phyloP scores from a whole-genome alignment of 2,888 invertebrate species.

The Andrena dorsata region DNA sequence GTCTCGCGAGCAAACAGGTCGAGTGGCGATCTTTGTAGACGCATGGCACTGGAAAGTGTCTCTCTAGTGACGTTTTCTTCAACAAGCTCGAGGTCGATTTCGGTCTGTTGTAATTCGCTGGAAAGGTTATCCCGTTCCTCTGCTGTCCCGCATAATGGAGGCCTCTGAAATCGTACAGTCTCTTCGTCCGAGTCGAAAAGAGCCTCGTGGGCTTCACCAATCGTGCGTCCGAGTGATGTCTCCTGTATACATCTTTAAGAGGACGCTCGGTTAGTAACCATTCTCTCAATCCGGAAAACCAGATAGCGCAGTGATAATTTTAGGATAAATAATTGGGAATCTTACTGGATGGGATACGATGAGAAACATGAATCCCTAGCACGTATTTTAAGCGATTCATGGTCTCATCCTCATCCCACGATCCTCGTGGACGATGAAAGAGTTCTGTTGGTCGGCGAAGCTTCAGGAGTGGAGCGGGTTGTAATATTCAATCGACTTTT shows the following conservation, averaged over 20 bases:
- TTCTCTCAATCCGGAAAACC: not conserved
- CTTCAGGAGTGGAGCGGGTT: not conserved
- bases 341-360: conserved; percentile 67
- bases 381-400: conserved; percentile 78
- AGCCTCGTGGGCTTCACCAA: not conserved
- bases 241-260: not conserved
- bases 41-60: not conserved
- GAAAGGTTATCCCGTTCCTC: not conserved
- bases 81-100: not conserved
- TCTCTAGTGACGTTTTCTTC: conserved; percentile 24
- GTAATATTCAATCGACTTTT: not conserved
- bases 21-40: not conserved
- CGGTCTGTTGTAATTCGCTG: not conserved
- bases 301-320: not conserved
- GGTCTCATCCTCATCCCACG: conserved; percentile 8
- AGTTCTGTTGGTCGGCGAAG: not conserved
- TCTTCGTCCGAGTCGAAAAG: not conserved
- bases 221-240: not conserved
- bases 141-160: not conserved
- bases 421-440: not conserved
- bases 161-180: not conserved
- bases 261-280: not conserved
- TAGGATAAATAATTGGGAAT: not conserved
- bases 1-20: not conserved
- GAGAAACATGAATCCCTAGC: conserved; percentile 64